A percentile compares a stretch with the other conserved stretches of the same genome.
These are phyloP conservation scores for Cavia porcellus DNA, from an alignment of 2,113 vertebrate species.

Conservation along the genomic window DNA sequence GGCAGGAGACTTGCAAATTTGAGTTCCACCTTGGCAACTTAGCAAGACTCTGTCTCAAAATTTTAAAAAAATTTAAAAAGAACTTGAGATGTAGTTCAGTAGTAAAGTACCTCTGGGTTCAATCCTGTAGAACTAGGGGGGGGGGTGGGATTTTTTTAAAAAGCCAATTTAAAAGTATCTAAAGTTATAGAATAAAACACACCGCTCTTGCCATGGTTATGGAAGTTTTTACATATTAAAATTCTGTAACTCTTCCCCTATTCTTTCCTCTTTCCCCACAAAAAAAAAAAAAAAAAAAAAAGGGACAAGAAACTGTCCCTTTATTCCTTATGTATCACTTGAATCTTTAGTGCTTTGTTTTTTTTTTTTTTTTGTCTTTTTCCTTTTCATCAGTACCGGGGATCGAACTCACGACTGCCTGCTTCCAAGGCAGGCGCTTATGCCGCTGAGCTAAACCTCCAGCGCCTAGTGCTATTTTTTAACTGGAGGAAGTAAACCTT, in stretches of 20 bases:
- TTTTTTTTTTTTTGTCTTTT: no score
- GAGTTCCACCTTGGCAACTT: neutral
- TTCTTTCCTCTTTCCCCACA: neutral
- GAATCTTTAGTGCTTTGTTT: neutral
- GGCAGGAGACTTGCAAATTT: neutral
- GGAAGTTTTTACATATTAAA: neutral
- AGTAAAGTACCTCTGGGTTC: neutral
- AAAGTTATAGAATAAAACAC: neutral
- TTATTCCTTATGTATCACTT: neutral
- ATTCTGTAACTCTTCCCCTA: no score
- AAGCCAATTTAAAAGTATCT: neutral
- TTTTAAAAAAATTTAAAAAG: neutral
- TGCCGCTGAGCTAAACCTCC: no score
- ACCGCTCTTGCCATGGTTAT: no score
- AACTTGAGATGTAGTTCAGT: neutral
- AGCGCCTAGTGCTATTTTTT: neutral
- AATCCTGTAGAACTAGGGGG: neutral
- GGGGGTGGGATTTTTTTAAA: neutral
- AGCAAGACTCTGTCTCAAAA: neutral
- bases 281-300: neutral
- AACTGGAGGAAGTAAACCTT: constrained; percentile 3
- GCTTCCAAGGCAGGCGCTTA: no score
- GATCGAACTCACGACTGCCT: no score
- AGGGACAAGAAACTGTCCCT: neutral
- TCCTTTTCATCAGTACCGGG: no score